Percentiles rank a stretch among this genome's conserved stretches.
These are phyloP conservation scores for Tragulus kanchil DNA, from an alignment of 2,113 vertebrate species.

Conservation along the genomic window DNA sequence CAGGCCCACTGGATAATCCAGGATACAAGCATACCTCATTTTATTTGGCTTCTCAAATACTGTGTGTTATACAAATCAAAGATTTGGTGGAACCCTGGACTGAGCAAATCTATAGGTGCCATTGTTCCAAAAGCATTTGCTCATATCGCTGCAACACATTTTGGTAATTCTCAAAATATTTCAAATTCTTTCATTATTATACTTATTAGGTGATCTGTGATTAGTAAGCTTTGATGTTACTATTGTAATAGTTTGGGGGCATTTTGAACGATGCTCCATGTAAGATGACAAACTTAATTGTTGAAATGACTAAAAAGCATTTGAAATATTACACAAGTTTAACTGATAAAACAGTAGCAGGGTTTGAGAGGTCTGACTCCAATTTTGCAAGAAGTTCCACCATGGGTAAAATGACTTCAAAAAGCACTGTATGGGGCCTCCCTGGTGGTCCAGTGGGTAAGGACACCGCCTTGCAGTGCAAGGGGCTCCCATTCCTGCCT, in stretches of 20 bases:
- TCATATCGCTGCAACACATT: neutral
- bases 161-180: neutral
- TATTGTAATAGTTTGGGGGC: neutral
- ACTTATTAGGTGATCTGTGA: neutral
- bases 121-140: neutral
- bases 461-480: no score
- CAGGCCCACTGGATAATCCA: neutral
- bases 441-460: no score
- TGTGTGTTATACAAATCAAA: neutral
- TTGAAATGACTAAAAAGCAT: neutral
- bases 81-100: neutral
- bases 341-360: neutral
- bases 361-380: neutral
- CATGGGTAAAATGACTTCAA: neutral
- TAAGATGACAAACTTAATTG: neutral
- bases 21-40: neutral
- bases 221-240: neutral
- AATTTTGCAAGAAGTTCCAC: neutral
- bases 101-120: neutral
- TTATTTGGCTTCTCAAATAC: neutral
- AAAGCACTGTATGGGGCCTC: neutral
- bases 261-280: neutral
- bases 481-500: no score
- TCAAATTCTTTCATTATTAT: neutral
- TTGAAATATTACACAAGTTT: neutral